A percentile compares a stretch with the other conserved stretches of the same genome.
These are phyloP conservation scores for Calypte anna DNA, from an alignment of 2,113 vertebrate species.

Conservation along the genomic window DNA sequence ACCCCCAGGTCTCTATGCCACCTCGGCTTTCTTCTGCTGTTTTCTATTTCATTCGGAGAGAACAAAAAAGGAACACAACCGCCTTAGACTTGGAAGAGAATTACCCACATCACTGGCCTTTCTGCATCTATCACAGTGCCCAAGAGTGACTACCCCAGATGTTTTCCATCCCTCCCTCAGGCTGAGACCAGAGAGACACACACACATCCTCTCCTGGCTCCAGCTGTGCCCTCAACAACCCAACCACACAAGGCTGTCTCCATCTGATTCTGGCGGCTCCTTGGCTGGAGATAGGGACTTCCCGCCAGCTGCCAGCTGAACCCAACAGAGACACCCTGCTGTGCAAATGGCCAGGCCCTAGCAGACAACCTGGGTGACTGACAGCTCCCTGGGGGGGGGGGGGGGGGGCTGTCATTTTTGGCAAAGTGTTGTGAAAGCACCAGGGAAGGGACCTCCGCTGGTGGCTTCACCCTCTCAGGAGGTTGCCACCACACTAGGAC, in stretches of 20 bases:
- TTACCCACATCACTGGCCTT: accelerated
- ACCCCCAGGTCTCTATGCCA: not conserved
- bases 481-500: accelerated
- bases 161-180: not conserved
- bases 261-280: not conserved
- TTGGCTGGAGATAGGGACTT: not conserved
- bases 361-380: accelerated
- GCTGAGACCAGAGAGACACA: accelerated
- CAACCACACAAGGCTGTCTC: not conserved
- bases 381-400: not conserved
- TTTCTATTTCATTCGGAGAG: not conserved
- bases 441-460: not conserved
- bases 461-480: not conserved
- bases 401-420: not conserved
- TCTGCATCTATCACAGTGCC: accelerated
- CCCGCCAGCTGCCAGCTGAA: not conserved
- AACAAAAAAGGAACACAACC: not conserved
- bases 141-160: not conserved
- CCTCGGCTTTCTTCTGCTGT: not conserved
- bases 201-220: not conserved
- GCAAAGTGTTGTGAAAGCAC: not conserved
- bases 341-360: not conserved
- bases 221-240: not conserved
- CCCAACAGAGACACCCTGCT: accelerated
- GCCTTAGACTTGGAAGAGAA: not conserved